These are phyloP conservation scores for Tangara arthus DNA, from an alignment of 2,797 vertebrate species.

Conservation along the genomic window DNA sequence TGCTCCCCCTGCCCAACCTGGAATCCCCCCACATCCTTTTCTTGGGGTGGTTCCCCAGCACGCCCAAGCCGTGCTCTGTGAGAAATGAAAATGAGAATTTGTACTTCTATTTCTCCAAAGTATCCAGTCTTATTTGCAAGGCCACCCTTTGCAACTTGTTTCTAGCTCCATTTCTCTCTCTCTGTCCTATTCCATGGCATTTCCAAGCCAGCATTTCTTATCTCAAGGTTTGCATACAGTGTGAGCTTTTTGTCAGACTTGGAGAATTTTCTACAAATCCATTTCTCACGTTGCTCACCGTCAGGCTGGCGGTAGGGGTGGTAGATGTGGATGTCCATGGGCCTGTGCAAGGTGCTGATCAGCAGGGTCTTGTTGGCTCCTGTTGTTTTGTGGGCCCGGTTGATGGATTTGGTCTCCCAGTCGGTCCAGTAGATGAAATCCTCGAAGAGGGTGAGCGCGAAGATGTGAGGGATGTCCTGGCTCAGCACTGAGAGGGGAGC, in stretches of 20 bases:
- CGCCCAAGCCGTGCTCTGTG: neutral
- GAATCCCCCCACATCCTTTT: fast-evolving
- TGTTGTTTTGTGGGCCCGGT: slow-evolving; percentile 86
- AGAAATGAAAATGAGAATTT: neutral
- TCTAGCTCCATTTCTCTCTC: neutral
- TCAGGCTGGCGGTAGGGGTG: slow-evolving; percentile 84
- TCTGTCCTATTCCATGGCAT: neutral
- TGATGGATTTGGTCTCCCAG: slow-evolving; percentile 99
- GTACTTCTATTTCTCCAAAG: neutral
- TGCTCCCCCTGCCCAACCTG: neutral
- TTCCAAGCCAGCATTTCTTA: neutral
- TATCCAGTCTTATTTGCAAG: neutral
- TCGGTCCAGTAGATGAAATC: slow-evolving; percentile 99
- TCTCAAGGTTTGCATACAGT: neutral
- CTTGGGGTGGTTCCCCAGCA: neutral
- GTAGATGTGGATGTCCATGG: slow-evolving; percentile 95
- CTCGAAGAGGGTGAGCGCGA: slow-evolving; percentile 96
- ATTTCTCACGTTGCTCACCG: slow-evolving; percentile 56
- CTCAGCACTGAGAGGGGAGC: slow-evolving; percentile 67
- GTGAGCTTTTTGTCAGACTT: neutral
- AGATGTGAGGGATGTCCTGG: slow-evolving; percentile 97
- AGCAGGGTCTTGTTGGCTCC: slow-evolving; percentile 90
- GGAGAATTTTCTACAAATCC: neutral
- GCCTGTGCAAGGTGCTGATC: slow-evolving; percentile 95
- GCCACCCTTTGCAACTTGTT: neutral